A percentile compares a stretch with the other conserved stretches of the same genome.
Evolutionary conservation across 1,140 invertebrate genomes (phyloP).

Genomic region (Probaryconus sp.): DNA sequence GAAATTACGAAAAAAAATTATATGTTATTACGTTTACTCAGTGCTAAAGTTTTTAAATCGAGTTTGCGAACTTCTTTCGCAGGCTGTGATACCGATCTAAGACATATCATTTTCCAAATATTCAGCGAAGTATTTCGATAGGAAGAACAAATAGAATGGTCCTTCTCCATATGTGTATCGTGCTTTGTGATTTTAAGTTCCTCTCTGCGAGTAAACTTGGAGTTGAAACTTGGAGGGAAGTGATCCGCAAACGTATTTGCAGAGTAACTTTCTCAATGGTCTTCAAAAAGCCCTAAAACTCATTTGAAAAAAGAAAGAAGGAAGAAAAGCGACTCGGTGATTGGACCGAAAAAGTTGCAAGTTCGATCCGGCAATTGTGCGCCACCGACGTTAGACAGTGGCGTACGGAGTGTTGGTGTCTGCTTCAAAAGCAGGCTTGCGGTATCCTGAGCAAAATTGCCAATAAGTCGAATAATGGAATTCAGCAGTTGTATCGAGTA

Average conservation of each 20-base stretch:
- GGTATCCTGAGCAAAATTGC: conserved; percentile 32
- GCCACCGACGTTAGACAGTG: not conserved
- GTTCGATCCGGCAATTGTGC: conserved; percentile 19
- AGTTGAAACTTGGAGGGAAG: no score
- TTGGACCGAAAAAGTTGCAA: conserved; percentile 49
- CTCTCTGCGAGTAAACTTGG: not conserved
- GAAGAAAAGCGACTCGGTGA: conserved; percentile 22
- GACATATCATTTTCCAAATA: conserved; percentile 14
- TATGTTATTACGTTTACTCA: conserved; percentile 19
- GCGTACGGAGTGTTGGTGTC: no score
- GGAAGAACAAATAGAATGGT: conserved; percentile 11
- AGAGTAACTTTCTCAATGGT: conserved; percentile 29
- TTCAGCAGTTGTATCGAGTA: conserved; percentile 41
- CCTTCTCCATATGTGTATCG: not conserved
- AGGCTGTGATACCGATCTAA: conserved; percentile 14
- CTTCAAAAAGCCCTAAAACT: conserved; percentile 50
- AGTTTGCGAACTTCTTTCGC: conserved; percentile 15
- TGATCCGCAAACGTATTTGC: conserved; percentile 25
- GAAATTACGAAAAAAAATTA: no score
- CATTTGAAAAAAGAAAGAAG: not conserved
- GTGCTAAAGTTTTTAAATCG: conserved; percentile 5
- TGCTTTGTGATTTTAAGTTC: conserved; percentile 18
- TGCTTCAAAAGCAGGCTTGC: conserved; percentile 1
- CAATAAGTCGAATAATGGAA: conserved; percentile 58
- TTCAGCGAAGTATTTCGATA: conserved; percentile 13